A percentile compares a stretch with the other conserved stretches of the same genome.
Conservation (phyloP, 1,140 invertebrate genomes). For the Achroia grisella region DNA sequence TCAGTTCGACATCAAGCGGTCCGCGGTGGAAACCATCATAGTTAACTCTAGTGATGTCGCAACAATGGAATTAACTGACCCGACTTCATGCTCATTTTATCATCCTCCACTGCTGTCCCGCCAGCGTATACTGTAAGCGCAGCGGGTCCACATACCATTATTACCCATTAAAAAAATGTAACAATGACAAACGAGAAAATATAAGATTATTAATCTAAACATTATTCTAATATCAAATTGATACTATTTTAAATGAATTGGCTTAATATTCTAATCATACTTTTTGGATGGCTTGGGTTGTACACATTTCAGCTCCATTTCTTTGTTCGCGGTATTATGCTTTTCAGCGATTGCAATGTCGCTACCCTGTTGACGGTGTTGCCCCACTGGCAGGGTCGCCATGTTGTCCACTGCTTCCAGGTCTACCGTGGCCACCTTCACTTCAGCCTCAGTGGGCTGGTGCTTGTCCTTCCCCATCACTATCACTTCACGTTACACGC, state of each 20-base stretch:
- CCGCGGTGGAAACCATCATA: no score
- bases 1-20: no score
- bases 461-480: slow-evolving; percentile 71
- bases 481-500: slow-evolving; percentile 20
- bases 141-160: no score
- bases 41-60: no score
- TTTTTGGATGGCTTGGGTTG: slow-evolving; percentile 87
- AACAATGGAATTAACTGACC: no score
- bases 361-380: slow-evolving; percentile 77
- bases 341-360: slow-evolving; percentile 83
- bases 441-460: slow-evolving; percentile 77
- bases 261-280: slow-evolving; percentile 71
- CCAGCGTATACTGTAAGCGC: no score
- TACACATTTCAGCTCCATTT: slow-evolving; percentile 89
- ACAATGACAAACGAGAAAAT: no score
- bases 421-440: slow-evolving; percentile 89
- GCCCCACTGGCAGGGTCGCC: slow-evolving; percentile 86
- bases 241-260: neutral
- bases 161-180: no score
- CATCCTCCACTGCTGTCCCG: no score
- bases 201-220: no score
- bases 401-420: slow-evolving; percentile 87
- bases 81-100: no score
- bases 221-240: neutral
- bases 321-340: slow-evolving; percentile 87